phyloP scores from a whole-genome alignment of 2,888 invertebrate genomes.

The Opisthograptis luteolata region DNA sequence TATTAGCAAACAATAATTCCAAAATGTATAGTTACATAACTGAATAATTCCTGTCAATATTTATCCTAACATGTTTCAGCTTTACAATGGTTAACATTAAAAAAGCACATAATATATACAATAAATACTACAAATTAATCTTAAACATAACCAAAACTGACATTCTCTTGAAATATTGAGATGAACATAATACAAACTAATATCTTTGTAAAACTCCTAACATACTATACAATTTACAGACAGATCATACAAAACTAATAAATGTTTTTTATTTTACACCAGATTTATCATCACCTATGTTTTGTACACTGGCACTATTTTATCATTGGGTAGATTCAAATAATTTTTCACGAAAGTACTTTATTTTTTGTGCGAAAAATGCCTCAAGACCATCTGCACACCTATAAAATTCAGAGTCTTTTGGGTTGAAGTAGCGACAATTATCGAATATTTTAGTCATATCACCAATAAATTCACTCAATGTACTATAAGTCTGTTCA shows the following conservation, averaged over 20 bases:
- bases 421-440: constrained; percentile 98
- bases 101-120: constrained; percentile 75
- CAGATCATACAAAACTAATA: constrained; percentile 62
- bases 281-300: constrained; percentile 31
- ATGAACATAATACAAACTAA: constrained; percentile 64
- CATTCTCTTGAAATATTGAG: constrained; percentile 51
- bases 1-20: constrained; percentile 76
- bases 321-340: constrained; percentile 85
- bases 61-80: constrained; percentile 62
- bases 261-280: constrained; percentile 29
- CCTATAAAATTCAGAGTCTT: constrained; percentile 97
- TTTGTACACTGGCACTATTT: constrained; percentile 62
- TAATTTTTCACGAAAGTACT: constrained; percentile 93
- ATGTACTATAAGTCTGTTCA: constrained; percentile 91
- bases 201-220: constrained; percentile 72
- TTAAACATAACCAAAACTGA: constrained; percentile 66
- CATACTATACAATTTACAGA: constrained; percentile 76
- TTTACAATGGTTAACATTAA: constrained; percentile 57
- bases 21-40: constrained; percentile 66
- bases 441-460: constrained; percentile 99
- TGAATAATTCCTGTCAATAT: constrained; percentile 56
- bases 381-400: constrained; percentile 98
- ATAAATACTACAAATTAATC: constrained; percentile 66
- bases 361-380: constrained; percentile 97
- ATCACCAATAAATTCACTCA: constrained; percentile 98